These are phyloP conservation scores for Didymodactylos carnosus DNA, from an alignment of 2,888 invertebrate genomes.

Conservation along the genomic window DNA sequence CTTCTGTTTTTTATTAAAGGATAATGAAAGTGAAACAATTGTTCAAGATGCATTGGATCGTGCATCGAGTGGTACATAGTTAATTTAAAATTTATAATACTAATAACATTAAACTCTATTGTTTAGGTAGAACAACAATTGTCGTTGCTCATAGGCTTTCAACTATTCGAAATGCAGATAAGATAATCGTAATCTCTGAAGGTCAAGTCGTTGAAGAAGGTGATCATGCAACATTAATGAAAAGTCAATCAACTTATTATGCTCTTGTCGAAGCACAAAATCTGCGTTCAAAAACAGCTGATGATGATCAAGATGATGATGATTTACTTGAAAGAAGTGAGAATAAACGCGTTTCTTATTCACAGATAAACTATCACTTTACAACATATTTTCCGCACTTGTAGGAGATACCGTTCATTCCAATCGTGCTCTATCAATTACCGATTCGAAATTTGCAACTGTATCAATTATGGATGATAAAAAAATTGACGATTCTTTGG, in stretches of 20 bases:
- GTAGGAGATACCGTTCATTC: too few relatives aligned
- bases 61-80: conserved; percentile 21
- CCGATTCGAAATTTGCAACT: too few relatives aligned
- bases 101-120: background rate
- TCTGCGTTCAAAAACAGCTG: too few relatives aligned
- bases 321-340: too few relatives aligned
- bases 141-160: conserved; percentile 38
- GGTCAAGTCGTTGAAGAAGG: conserved; percentile 39
- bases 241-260: conserved; percentile 34
- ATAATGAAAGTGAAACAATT: conserved; percentile 49
- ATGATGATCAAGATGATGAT: too few relatives aligned
- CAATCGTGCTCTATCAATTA: too few relatives aligned
- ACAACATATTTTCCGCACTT: too few relatives aligned
- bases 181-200: conserved; percentile 37
- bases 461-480: too few relatives aligned
- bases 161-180: conserved; percentile 38
- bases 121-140: conserved; percentile 37
- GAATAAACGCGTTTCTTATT: too few relatives aligned
- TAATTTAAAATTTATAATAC: background rate
- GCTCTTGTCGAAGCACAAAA: conserved; percentile 32
- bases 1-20: too few relatives aligned
- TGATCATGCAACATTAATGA: conserved; percentile 36
- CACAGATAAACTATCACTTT: too few relatives aligned
- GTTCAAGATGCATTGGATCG: conserved; percentile 54
- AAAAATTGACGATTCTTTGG: too few relatives aligned